Base-by-base conservation (phyloP, 2,888 invertebrate genomes). In the Polydesmus complanatus region DNA sequence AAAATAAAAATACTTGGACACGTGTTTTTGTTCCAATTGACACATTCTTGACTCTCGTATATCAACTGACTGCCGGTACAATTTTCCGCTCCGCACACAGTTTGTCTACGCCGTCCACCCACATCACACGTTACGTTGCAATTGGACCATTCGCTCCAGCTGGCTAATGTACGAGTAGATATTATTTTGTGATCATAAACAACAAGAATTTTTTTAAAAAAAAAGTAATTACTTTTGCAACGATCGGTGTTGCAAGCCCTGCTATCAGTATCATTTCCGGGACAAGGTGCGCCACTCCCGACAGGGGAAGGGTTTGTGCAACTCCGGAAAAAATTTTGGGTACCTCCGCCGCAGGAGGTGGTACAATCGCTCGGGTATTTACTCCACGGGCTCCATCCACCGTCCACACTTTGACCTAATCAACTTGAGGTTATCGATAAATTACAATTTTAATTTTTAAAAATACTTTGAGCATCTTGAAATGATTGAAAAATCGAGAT, bases 351-450 rank as follows among this genome's bases (percentile, higher is more conserved):
- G 55, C 69, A 69, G 3, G 64, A 62, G 22, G 61, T 63, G n/a
- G 64, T 64, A 54, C 69, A 69, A 0, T 53, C 60, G 11, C 65
- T 61, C 5, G 58, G 56, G 1, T 66, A 58, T 53, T 61, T 57
- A 3, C 69, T 68, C 69, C 69, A 69, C 1, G 62, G 60, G 3
- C 66, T 66, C 69, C 69, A 69, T 11, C 64, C 64, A 2, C 69
- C 69, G 58, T 69, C 66, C 1, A 68, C 58, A 27, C 54, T 49
- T 49, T 54, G 50, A 23, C n/a, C 55, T 56, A n/a, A n/a, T n/a
- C n/a, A n/a, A n/a, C n/a, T n/a, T n/a, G n/a, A n/a, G n/a, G n/a
- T n/a, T n/a, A n/a, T n/a, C n/a, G n/a, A n/a, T n/a, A n/a, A n/a
- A n/a, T n/a, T n/a, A n/a, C n/a, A n/a, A n/a, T n/a, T n/a, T n/a